Evolutionary conservation across 2,797 vertebrate genomes (phyloP).

Genomic region (Pipistrellus kuhlii): DNA sequence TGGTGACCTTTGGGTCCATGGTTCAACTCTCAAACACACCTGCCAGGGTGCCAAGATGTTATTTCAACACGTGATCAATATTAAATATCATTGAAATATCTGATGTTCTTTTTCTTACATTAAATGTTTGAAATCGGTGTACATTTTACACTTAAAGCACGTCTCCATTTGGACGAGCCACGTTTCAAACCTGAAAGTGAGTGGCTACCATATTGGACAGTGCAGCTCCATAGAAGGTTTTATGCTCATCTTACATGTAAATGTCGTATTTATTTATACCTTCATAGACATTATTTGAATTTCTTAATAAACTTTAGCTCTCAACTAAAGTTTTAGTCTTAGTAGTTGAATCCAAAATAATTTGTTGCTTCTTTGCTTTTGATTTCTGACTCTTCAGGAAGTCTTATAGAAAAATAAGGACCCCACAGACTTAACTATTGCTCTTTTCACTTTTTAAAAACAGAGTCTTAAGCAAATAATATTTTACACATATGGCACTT

Average conservation of each 20-base stretch:
- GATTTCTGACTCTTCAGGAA: neutral
- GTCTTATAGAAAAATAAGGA: neutral
- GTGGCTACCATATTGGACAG: neutral
- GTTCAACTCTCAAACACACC: neutral
- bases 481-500: neutral
- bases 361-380: neutral
- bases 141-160: neutral
- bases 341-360: neutral
- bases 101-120: neutral
- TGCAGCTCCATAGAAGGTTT: rapidly evolving
- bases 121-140: neutral
- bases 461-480: neutral
- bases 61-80: neutral
- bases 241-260: neutral
- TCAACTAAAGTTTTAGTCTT: neutral
- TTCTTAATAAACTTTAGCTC: neutral
- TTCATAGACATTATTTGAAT: neutral
- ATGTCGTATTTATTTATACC: neutral
- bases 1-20: neutral
- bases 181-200: neutral
- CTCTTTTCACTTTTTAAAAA: neutral
- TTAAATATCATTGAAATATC: neutral
- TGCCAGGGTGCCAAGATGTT: neutral
- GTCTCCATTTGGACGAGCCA: rapidly evolving
- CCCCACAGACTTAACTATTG: neutral